Base-by-base conservation (phyloP, 2,888 invertebrate genomes). In the Netelia virgata region DNA sequence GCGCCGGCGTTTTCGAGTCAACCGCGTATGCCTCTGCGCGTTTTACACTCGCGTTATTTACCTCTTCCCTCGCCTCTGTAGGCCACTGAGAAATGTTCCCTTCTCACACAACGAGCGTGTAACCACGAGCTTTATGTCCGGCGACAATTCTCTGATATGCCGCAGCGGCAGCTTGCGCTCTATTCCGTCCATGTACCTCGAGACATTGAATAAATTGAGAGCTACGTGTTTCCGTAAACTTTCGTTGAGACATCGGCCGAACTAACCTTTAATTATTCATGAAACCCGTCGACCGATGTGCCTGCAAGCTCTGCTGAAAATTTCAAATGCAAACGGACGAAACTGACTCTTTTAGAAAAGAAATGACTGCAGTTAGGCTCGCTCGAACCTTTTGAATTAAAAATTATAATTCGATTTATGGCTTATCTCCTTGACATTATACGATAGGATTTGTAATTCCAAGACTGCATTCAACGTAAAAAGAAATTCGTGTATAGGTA, bases 1-100 rank as follows among this genome's bases (percentile, higher is more conserved):
- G 76, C 85, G 76, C 77, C 73, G 75, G 53, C 83, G 68, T 69
- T 73, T n/a, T n/a, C 36, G 59, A n/a, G 55, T 36, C 36, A 6
- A 36, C 8, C 68, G 50, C 28, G 43, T 70, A 36, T 63, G 64
- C 66, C 63, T 20, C 63, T 63, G 64, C 66, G 18, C 18, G n/a
- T 16, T 68, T n/a, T 16, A 23, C 36, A 10, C 41, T 16, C 53
- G 11, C 64, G 28, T 47, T 43, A 1, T 43, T 16, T 28, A 50
- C n/a, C 50, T 23, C 50, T 16, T 16, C 55, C 55, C 55, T 8
- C 18, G 47, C 47, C 3, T 47, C 47, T 47, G 11, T 14, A 14
- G 11, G 47, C 47, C 14, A 14, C 47, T 14, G 47, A 47, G 47
- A 55, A 18, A 55, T 16, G n/a, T 55, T 55, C 57, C 18, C 18